Conservation (phyloP, 2,797 vertebrate genomes). For the Brachyalestes nurse region DNA sequence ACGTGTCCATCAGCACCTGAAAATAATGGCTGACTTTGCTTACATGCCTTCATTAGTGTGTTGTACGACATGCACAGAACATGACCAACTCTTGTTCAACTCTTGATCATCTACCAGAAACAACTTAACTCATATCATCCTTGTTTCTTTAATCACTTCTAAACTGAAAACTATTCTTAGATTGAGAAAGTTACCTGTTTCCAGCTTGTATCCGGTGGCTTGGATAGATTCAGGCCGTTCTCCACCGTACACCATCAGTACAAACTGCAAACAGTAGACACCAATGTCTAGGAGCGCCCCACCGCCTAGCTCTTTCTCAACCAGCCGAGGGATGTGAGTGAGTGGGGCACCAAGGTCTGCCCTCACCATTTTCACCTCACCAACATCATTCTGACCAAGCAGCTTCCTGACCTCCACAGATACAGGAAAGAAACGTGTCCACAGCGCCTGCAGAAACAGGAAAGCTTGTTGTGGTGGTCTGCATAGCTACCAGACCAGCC, state of each 20-base stretch:
- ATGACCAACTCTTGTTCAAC: neutral
- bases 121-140: neutral
- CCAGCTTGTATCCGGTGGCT: neutral
- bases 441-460: neutral
- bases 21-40: neutral
- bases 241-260: neutral
- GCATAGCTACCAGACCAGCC: no score
- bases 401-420: neutral
- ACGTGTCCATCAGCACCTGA: neutral
- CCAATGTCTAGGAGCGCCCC: neutral
- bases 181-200: neutral
- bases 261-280: neutral
- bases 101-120: neutral
- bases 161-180: neutral
- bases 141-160: neutral
- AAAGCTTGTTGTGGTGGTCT: neutral
- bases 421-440: neutral
- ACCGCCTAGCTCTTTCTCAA: neutral
- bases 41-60: neutral
- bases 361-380: neutral
- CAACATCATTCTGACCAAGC: neutral
- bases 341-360: neutral
- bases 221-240: neutral
- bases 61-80: neutral
- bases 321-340: neutral